Base-by-base conservation (phyloP, 2,113 vertebrate genomes). In the Anarrhichthys ocellatus region DNA sequence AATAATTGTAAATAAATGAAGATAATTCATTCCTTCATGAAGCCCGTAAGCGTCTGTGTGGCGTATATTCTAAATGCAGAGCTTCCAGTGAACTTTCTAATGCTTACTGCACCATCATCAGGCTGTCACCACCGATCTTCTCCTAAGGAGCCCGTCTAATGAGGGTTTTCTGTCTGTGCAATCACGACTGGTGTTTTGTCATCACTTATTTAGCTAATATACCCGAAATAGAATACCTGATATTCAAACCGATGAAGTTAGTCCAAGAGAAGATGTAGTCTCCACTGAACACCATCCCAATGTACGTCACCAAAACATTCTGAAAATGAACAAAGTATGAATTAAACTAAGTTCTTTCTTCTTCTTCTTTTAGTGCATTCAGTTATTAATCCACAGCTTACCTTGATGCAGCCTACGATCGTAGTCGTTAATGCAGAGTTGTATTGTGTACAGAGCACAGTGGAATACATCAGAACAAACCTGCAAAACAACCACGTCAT, bases 191-290 rank as follows among this genome's bases (percentile, higher is more conserved):
- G 32, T 34, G 32, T 34, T 34, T 34, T 34, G 32, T 34, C 32
- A 34, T 34, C 32, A 34, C 32, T 34, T 34, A 34, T 34, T 34
- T 5, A 34, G 32, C 32, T 34, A 29, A 29, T 29, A 29, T 29
- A 29, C 29, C 29, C 9, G 11, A 42, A 42, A 42, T 29, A 29
- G 29, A 29, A 10, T 48, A 99, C 98, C 98, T 99, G 94, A 99
- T 99, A 93, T 99, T 99, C 91, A 99, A 93, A 46, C 98, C 98
- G 67, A 99, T 94, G 93, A 99, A 99, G 93, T 99, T 99, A 2
- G 96, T 96, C 98, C 98, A 99, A 1, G 97, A 96, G 94, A 99
- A 99, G 92, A 99, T 97, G 95, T 99, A 99, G 94, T 99, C 98
- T 91, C 97, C 98, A 87, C 97, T 97, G 93, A 99, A 96, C 90